A percentile compares a stretch with the other conserved stretches of the same genome.
These are phyloP conservation scores for Zelleria hepariella DNA, from an alignment of 2,888 invertebrate genomes.

Conservation along the genomic window DNA sequence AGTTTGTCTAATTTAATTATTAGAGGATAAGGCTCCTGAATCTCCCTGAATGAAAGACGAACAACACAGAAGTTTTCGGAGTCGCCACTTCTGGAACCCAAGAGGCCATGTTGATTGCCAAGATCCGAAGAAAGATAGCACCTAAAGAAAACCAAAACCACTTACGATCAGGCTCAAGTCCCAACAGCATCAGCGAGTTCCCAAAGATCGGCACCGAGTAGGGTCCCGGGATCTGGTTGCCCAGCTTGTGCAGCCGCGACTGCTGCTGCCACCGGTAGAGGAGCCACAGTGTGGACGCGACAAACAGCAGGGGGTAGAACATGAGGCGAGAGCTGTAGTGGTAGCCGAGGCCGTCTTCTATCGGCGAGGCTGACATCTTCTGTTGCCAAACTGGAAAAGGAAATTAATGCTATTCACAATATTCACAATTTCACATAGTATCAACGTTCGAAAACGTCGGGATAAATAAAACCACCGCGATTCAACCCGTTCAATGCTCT, in stretches of 20 bases:
- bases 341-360: slow-evolving; percentile 19
- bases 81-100: too few species aligned
- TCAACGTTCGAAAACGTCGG: too few species aligned
- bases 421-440: too few species aligned
- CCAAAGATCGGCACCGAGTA: slow-evolving; percentile 76
- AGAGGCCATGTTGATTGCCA: too few species aligned
- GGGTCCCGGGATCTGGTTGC: slow-evolving; percentile 79
- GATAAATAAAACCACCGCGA: too few species aligned
- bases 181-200: slow-evolving; percentile 76
- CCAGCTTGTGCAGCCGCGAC: slow-evolving; percentile 69
- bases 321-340: slow-evolving; percentile 25
- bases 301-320: slow-evolving; percentile 39
- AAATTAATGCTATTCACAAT: neutral
- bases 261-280: slow-evolving; percentile 63
- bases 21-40: too few species aligned
- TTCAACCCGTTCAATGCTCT: too few species aligned
- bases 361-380: slow-evolving; percentile 24
- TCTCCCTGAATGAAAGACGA: too few species aligned
- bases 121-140: too few species aligned
- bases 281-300: slow-evolving; percentile 38
- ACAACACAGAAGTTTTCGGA: too few species aligned
- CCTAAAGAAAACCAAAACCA: too few species aligned
- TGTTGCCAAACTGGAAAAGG: neutral
- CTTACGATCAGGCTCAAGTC: slow-evolving; percentile 75
- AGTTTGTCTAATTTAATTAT: too few species aligned